phyloP scores from a whole-genome alignment of 1,140 invertebrate species.

The Steinernema khuongi region DNA sequence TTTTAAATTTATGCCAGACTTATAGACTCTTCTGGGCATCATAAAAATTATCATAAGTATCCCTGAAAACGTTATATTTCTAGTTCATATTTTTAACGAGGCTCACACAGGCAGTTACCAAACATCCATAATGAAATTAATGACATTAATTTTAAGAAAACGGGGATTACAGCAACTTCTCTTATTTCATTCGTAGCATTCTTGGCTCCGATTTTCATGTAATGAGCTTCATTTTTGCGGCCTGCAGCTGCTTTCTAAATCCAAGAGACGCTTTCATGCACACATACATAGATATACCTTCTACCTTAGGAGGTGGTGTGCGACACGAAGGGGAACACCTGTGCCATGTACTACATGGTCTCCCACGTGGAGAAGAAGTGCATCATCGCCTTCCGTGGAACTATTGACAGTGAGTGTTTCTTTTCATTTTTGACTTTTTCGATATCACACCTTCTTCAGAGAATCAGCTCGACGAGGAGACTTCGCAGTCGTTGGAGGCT shows the following conservation, averaged over 20 bases:
- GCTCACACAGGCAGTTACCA: too few relatives aligned
- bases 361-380: background rate
- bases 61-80: background rate
- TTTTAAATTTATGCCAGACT: too few relatives aligned
- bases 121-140: too few relatives aligned
- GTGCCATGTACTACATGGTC: constrained; percentile 17
- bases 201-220: too few relatives aligned
- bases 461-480: constrained; percentile 9
- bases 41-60: constrained; percentile 12
- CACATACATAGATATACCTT: background rate
- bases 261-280: background rate
- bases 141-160: too few relatives aligned
- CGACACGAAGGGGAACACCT: constrained; percentile 11
- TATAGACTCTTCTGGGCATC: too few relatives aligned
- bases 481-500: constrained; percentile 17
- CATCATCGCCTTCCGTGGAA: constrained; percentile 10
- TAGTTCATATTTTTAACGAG: constrained; percentile 7
- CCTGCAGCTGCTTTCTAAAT: background rate
- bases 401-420: constrained; percentile 1
- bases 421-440: background rate
- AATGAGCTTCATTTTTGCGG: background rate
- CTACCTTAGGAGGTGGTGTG: constrained; percentile 4
- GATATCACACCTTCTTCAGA: background rate
- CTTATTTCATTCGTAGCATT: too few relatives aligned
- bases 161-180: background rate